phyloP scores from a whole-genome alignment of 1,140 invertebrate genomes.

The Armadillidium nasatum region DNA sequence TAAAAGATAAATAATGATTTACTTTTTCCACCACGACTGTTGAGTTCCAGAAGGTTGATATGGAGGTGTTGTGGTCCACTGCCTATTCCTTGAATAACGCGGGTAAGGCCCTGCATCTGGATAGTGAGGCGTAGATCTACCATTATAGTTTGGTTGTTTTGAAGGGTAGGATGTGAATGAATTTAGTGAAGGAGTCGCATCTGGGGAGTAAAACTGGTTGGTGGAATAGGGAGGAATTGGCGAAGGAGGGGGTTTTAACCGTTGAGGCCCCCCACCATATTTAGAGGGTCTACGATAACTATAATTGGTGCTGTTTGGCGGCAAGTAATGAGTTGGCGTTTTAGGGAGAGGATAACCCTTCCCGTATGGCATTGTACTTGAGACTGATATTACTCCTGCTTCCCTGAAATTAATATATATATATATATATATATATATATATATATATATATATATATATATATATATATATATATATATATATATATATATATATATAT shows the following conservation, averaged over 20 bases:
- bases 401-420: not conserved
- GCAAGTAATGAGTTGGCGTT: slow-evolving; percentile 29
- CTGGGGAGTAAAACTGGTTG: not conserved
- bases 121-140: slow-evolving; percentile 20
- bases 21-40: slow-evolving; percentile 44
- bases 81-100: slow-evolving; percentile 35
- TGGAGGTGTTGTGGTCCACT: slow-evolving; percentile 26
- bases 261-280: not conserved
- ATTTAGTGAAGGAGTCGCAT: not conserved
- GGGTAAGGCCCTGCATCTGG: slow-evolving; percentile 36
- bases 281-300: slow-evolving; percentile 17
- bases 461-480: no score
- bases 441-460: no score
- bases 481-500: no score
- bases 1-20: slow-evolving; percentile 17
- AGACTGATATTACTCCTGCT: not conserved
- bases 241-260: not conserved
- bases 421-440: no score
- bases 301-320: slow-evolving; percentile 28
- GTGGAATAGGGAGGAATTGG: slow-evolving; percentile 8
- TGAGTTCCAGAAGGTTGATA: slow-evolving; percentile 44
- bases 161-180: slow-evolving; percentile 21
- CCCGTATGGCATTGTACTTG: not conserved
- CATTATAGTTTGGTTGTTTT: slow-evolving; percentile 23
- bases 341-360: slow-evolving; percentile 22